Conservation (phyloP, 2,113 vertebrate genomes). For the Natator depressus region DNA sequence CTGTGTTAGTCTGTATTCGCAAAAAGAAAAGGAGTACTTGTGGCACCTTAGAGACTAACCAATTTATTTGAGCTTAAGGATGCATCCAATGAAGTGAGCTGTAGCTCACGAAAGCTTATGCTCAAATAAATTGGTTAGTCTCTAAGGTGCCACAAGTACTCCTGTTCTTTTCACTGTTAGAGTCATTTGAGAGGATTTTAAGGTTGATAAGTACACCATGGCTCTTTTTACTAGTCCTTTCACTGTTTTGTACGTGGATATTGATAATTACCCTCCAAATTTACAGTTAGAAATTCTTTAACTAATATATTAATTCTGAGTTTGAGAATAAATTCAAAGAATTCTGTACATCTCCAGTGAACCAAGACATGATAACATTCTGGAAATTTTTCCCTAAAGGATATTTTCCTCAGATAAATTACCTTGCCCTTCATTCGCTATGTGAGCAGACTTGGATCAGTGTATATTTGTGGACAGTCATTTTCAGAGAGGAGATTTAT, state of each 20-base stretch:
- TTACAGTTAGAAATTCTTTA: background rate
- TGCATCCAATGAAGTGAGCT: too few relatives aligned
- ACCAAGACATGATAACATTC: background rate
- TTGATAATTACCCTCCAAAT: background rate
- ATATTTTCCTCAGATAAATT: background rate
- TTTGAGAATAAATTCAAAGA: background rate
- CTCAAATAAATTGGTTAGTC: too few relatives aligned
- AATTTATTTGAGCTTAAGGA: too few relatives aligned
- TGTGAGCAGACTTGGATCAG: background rate
- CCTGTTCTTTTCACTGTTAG: too few relatives aligned
- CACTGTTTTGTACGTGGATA: background rate
- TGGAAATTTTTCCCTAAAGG: background rate
- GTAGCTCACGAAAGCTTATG: too few relatives aligned
- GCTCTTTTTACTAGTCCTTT: background rate
- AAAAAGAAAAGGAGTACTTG: too few relatives aligned
- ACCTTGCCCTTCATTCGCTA: background rate
- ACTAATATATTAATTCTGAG: background rate
- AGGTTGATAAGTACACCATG: background rate
- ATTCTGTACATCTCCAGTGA: background rate
- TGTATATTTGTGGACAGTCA: background rate
- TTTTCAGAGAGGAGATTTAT: background rate
- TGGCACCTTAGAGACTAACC: too few relatives aligned
- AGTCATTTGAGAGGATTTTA: background rate
- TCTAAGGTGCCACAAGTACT: too few relatives aligned
- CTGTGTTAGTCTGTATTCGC: too few relatives aligned